These are phyloP conservation scores for Myzus persicae DNA, from an alignment of 1,140 invertebrate genomes.

Conservation along the genomic window DNA sequence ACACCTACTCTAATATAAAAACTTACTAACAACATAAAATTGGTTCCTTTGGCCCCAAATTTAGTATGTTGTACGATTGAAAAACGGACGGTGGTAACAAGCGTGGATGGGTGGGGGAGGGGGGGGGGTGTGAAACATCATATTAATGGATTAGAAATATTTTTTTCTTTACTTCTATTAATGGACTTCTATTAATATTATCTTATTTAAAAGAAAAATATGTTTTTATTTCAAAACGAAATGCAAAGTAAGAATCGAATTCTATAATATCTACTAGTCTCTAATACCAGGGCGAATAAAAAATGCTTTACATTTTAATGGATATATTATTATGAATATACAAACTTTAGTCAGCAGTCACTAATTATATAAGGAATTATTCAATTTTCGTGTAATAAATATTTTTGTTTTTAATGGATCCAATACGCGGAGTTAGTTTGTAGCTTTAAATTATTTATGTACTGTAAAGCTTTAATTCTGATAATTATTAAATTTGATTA, in stretches of 20 bases:
- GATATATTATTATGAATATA: neutral
- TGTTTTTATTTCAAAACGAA: no score
- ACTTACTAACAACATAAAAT: neutral
- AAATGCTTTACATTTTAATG: neutral
- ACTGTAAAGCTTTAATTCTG: neutral
- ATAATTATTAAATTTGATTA: neutral
- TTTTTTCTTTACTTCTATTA: neutral
- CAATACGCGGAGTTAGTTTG: neutral
- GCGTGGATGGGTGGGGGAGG: no score
- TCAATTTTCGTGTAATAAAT: neutral
- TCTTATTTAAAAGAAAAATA: neutral
- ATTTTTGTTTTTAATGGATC: neutral
- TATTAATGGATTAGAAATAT: neutral
- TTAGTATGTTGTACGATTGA: neutral
- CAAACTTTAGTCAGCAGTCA: neutral
- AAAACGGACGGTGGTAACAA: neutral
- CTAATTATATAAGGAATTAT: neutral
- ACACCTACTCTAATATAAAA: neutral
- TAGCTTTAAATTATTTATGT: neutral
- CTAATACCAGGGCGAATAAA: neutral
- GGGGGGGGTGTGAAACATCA: rapidly evolving
- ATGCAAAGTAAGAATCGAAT: neutral
- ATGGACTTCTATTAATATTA: neutral
- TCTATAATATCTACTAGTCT: neutral
- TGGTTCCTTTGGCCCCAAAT: neutral